A percentile compares a stretch with the other conserved stretches of the same genome.
Conservation (phyloP, 2,888 invertebrate genomes). For the Drosophila rellima region DNA sequence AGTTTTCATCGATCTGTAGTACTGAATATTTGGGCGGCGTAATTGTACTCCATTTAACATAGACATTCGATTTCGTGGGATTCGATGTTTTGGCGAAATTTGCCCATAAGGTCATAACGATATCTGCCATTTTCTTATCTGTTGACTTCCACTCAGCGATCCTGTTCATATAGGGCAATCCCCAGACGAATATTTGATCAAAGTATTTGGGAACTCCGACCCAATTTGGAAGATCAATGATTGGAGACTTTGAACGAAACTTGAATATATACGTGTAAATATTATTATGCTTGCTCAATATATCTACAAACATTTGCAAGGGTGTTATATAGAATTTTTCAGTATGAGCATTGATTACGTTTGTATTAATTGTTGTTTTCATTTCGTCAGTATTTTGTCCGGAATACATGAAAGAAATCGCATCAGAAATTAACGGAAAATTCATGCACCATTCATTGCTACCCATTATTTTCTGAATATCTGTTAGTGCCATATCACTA, state of each 20-base stretch:
- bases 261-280: constrained; percentile 92
- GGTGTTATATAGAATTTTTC: constrained; percentile 92
- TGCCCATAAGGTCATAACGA: constrained; percentile 92
- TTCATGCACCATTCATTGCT: constrained; percentile 88
- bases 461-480: constrained; percentile 87
- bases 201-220: constrained; percentile 93
- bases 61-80: constrained; percentile 90
- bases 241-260: constrained; percentile 89
- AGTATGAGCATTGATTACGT: constrained; percentile 90
- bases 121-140: constrained; percentile 92
- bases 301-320: constrained; percentile 89
- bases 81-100: constrained; percentile 92
- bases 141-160: constrained; percentile 90
- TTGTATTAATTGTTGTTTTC: constrained; percentile 87
- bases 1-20: constrained; percentile 91
- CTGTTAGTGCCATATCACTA: constrained; percentile 88
- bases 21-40: constrained; percentile 89
- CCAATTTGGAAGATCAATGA: constrained; percentile 91
- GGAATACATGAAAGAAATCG: constrained; percentile 91
- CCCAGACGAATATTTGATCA: constrained; percentile 93
- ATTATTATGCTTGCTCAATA: constrained; percentile 87
- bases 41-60: constrained; percentile 91
- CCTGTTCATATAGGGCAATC: constrained; percentile 90
- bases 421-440: constrained; percentile 89
- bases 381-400: constrained; percentile 88